Base-by-base conservation (phyloP, 2,113 vertebrate genomes). In the Gallinago paraguaiae region DNA sequence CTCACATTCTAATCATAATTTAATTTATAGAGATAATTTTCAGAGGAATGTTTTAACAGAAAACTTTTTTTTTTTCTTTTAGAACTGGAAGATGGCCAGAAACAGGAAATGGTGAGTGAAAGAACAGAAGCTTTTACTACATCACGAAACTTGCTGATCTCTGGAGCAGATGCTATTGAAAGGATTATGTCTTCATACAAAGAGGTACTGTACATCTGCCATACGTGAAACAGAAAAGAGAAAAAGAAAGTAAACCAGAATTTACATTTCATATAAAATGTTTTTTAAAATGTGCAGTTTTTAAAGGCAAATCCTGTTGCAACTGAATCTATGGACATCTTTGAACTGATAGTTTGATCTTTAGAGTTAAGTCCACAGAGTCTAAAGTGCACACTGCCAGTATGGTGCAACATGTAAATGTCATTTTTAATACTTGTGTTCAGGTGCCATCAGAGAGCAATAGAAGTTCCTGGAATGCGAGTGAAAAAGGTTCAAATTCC, bases 121-220 rank as follows among this genome's bases (percentile, higher is more conserved):
- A 98, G 99, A 91, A 99, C 99, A 3, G 99, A 99, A 98, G 98
- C 99, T 67, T 99, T 99, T 95, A 99, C 99, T 35, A 99, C 99
- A 23, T 99, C 99, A n/a, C 98, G 99, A 24, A 99, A 99, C 96
- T 98, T 99, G 50, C 69, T 99, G 95, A 98, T 98, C 60, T 99
- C 99, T 25, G 99, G 98, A 85, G 99, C 99, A 5, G 99, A 99
- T 59, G 99, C 99, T 94, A 99, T 99, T 93, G 99, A 99, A 97
- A 98, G 99, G 96, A 99, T 99, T 97, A 99, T 99, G 99, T 99
- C 99, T 82, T 99, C 99, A 19, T 99, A 99, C 96, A 99, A 99
- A 98, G 99, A 99, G 99, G 99, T 99, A 98, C 46, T 86, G 53
- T 69, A 56, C 8, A 72, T 95, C 89, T 91, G 39, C 88, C 57